A percentile compares a stretch with the other conserved stretches of the same genome.
These are phyloP conservation scores for Paguma larvata DNA, from an alignment of 2,797 vertebrate species.

Conservation along the genomic window DNA sequence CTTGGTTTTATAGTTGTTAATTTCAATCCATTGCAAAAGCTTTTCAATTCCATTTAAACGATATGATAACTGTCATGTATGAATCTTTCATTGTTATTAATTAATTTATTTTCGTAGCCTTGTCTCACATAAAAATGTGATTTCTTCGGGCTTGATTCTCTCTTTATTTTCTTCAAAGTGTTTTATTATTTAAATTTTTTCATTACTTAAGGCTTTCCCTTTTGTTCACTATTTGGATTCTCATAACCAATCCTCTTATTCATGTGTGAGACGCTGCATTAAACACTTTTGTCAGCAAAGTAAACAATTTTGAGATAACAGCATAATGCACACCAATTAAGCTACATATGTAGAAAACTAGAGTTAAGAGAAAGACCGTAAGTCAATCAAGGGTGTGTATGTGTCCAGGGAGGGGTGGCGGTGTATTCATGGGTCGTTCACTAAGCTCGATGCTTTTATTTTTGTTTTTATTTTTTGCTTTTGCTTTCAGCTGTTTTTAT, in stretches of 20 bases:
- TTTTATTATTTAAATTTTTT: constrained; percentile 41
- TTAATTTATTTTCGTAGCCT: constrained; percentile 30
- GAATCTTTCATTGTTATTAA: constrained; percentile 14
- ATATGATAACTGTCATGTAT: not conserved
- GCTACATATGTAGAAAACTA: not conserved
- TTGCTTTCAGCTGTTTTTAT: not conserved
- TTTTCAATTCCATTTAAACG: not conserved
- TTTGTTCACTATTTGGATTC: constrained; percentile 6
- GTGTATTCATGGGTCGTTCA: not conserved
- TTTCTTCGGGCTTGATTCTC: not conserved
- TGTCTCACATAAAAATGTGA: not conserved
- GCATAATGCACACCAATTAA: not conserved
- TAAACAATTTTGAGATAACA: not conserved
- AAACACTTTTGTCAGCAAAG: not conserved
- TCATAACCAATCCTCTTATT: not conserved
- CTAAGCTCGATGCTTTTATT: not conserved
- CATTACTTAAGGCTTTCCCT: constrained; percentile 8
- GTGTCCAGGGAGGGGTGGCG: not conserved
- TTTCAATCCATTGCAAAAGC: not conserved
- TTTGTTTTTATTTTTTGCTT: not conserved
- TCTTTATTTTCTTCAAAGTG: not conserved
- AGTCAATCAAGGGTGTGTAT: not conserved
- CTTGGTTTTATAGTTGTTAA: not conserved
- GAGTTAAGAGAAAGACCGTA: not conserved
- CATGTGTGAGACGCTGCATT: not conserved